Evolutionary conservation across 2,797 vertebrate species (phyloP), one percentile per base, ranked within the genome.

Genomic region (Mormyrops boulengeri): DNA sequence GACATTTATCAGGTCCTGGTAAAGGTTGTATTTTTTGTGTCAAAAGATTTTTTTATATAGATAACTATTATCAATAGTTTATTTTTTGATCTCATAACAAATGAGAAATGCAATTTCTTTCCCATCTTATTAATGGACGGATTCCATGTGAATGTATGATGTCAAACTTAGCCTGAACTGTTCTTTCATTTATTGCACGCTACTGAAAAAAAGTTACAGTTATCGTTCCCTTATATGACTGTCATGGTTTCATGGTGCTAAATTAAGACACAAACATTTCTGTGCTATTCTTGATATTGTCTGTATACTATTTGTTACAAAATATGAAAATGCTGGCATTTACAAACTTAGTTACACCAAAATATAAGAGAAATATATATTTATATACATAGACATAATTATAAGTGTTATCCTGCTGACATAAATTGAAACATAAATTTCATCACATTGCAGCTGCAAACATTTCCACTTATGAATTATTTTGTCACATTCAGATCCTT

Each of bases 401-500:
- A 38, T 38, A 73, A 38, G 12, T 73, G 82, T 26, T 30, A 50
- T 85, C n/a, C 82, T 30, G 82, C 12, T 73, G 30, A 73, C 66
- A 85, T 85, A 22, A 44, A 84, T n/a, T 26, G 22, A 50, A 49
- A 44, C 44, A 84, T 12, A 85, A 85, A 85, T 50, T 26, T 22
- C 82, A 47, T 85, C 82, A 85, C 82, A 52, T 30, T 30, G 41
- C n/a, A 22, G n/a, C 19, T 85, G n/a, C 19, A 50, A 49, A 85
- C 7, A 85, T 49, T 52, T 52, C 34, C 82, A n/a, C 17, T 47
- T 49, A 12, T 85, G 19, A 50, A 49, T 85, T 22, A 50, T 47
- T 85, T 85, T 85, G 82, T 85, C 49, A 85, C 66, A 73, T 73
- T 73, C 41, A 50, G 22, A 85, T 50, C 47, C 47, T 50, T 85